These are phyloP conservation scores for Periophthalmus modestus DNA, from an alignment of 2,113 vertebrate species.

Conservation along the genomic window DNA sequence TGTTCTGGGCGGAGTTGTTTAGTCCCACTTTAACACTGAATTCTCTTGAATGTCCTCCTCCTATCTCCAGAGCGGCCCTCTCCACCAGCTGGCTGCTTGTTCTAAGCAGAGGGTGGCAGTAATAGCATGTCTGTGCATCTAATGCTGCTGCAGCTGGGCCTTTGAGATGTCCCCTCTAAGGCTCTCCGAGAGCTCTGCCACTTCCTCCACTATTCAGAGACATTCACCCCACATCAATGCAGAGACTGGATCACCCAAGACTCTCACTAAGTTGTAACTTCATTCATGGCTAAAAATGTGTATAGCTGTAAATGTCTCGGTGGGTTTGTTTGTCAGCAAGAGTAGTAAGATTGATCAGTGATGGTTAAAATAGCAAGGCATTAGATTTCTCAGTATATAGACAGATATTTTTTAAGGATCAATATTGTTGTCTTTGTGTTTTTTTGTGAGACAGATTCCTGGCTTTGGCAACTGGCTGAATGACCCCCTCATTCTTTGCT, in stretches of 20 bases:
- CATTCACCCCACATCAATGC: conserved; percentile 1
- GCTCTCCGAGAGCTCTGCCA: conserved; percentile 6
- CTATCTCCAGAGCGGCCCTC: background rate
- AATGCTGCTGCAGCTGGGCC: conserved; percentile 49
- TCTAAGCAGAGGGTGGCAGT: conserved; percentile 20
- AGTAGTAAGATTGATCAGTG: no score
- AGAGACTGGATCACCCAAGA: conserved; percentile 11
- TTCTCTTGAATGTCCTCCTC: conserved; percentile 3
- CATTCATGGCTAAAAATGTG: background rate
- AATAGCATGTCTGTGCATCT: conserved; percentile 37
- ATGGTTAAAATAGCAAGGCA: background rate
- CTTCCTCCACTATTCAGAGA: conserved; percentile 2
- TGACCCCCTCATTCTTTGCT: background rate
- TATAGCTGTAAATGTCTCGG: background rate
- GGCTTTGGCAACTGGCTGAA: background rate
- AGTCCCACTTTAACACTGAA: background rate
- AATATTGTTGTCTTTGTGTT: background rate
- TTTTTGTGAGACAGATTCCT: background rate
- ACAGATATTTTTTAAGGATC: background rate
- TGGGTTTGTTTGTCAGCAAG: background rate
- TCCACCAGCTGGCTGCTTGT: conserved; percentile 36
- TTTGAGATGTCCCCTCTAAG: conserved; percentile 33
- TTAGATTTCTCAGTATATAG: background rate
- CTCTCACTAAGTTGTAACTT: conserved; percentile 4
- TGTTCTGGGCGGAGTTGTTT: no score